Percentiles rank a stretch among this genome's conserved stretches.
phyloP scores from a whole-genome alignment of 2,888 invertebrate species.

The Machimus atricapillus region DNA sequence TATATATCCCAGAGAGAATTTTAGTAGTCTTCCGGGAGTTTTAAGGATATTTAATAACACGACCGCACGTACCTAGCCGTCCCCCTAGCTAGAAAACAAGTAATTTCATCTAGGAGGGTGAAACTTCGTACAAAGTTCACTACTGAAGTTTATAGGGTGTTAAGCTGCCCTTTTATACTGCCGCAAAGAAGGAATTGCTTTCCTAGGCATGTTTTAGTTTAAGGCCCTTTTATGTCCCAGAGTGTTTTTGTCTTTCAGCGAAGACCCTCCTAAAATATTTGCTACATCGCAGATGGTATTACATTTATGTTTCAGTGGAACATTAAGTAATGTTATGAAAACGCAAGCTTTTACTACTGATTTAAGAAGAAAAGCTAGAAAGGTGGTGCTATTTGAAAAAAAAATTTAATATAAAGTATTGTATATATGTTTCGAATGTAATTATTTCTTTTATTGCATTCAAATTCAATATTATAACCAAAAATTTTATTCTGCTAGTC shows the following conservation, averaged over 20 bases:
- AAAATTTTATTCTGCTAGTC: too few species aligned
- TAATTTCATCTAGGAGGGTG: conserved; percentile 17
- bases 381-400: background rate
- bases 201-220: conserved; percentile 1
- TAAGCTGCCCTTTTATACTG: conserved; percentile 21
- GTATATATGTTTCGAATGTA: too few species aligned
- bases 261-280: background rate
- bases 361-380: background rate
- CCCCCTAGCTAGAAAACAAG: background rate
- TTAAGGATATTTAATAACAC: conserved; percentile 33
- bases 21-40: conserved; percentile 34
- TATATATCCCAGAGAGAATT: conserved; percentile 10
- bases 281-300: conserved; percentile 15
- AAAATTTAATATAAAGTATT: background rate
- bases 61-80: conserved; percentile 20
- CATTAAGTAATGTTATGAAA: background rate
- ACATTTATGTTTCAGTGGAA: background rate
- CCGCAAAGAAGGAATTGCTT: conserved; percentile 12
- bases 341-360: background rate
- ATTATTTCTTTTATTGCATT: too few species aligned
- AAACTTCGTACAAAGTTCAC: conserved; percentile 28
- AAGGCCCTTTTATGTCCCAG: background rate
- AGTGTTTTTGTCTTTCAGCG: conserved; percentile 23
- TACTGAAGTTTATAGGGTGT: conserved; percentile 17
- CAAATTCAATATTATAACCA: too few species aligned